A percentile compares a stretch with the other conserved stretches of the same genome.
Conservation (phyloP, 2,797 vertebrate species). For the Mormyrops attenuatus region DNA sequence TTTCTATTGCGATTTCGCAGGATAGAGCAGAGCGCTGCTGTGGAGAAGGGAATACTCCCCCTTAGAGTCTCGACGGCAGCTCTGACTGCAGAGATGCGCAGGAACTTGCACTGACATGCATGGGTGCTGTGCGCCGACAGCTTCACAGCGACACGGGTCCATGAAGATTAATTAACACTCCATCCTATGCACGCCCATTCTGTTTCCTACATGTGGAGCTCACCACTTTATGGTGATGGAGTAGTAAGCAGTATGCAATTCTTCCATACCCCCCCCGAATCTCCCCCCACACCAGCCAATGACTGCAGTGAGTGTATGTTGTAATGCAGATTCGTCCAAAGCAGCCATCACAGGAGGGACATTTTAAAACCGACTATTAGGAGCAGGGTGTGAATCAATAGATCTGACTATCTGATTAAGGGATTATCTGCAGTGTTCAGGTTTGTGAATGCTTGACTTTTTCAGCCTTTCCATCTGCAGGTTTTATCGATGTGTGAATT, state of each 20-base stretch:
- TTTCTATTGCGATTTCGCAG: neutral
- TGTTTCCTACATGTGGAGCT: neutral
- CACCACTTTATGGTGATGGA: neutral
- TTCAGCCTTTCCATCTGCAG: neutral
- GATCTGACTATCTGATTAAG: neutral
- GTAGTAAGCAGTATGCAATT: neutral
- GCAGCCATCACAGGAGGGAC: neutral
- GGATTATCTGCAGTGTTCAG: neutral
- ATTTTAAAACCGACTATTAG: neutral
- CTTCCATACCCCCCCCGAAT: neutral
- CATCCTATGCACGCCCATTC: neutral
- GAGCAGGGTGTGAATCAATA: neutral
- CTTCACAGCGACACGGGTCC: neutral
- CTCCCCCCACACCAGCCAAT: neutral
- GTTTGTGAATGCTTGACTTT: neutral
- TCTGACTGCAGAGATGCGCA: neutral
- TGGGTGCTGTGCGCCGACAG: neutral
- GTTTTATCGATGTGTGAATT: neutral
- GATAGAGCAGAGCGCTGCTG: neutral
- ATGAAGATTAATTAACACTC: neutral
- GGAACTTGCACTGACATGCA: neutral
- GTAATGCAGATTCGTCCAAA: neutral
- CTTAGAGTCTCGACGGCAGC: neutral
- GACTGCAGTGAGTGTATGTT: neutral
- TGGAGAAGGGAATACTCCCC: neutral